Conservation (phyloP, 2,113 vertebrate species). For the Xyrauchen texanus region DNA sequence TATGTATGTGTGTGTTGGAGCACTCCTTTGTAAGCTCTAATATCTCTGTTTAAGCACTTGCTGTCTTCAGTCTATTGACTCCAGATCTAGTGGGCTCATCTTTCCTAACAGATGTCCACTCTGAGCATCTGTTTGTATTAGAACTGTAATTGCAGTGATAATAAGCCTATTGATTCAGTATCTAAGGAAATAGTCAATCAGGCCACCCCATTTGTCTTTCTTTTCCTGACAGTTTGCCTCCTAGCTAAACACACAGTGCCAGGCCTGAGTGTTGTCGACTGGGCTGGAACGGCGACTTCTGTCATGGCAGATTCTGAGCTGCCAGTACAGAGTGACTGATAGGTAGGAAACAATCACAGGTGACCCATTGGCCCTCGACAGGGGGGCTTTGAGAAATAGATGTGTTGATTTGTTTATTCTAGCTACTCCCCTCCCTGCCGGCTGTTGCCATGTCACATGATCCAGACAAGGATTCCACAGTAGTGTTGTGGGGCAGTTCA, state of each 20-base stretch:
- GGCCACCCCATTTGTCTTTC: slow-evolving; percentile 88
- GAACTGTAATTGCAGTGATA: slow-evolving; percentile 89
- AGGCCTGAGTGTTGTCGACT: slow-evolving; percentile 78
- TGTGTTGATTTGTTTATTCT: slow-evolving; percentile 77
- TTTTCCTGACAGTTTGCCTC: slow-evolving; percentile 85
- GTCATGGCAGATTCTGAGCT: slow-evolving; percentile 60
- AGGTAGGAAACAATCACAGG: slow-evolving; percentile 74
- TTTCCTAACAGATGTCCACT: slow-evolving; percentile 81
- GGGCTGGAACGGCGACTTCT: slow-evolving; percentile 70
- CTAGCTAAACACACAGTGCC: slow-evolving; percentile 81
- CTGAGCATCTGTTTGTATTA: slow-evolving; percentile 90
- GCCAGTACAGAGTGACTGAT: slow-evolving; percentile 76
- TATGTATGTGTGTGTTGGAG: neutral
- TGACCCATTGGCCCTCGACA: slow-evolving; percentile 71
- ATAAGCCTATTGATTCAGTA: slow-evolving; percentile 90
- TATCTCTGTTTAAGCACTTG: slow-evolving; percentile 68
- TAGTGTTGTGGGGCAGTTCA: neutral
- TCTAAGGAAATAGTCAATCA: slow-evolving; percentile 89
- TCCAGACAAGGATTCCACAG: neutral
- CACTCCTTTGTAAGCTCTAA: slow-evolving; percentile 66
- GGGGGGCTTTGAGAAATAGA: slow-evolving; percentile 73
- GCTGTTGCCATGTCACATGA: slow-evolving; percentile 47
- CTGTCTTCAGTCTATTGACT: slow-evolving; percentile 75
- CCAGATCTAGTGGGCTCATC: slow-evolving; percentile 74
- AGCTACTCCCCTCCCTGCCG: slow-evolving; percentile 59